Conservation (phyloP, 2,113 vertebrate species). For the Phylloscopus trochiloides region DNA sequence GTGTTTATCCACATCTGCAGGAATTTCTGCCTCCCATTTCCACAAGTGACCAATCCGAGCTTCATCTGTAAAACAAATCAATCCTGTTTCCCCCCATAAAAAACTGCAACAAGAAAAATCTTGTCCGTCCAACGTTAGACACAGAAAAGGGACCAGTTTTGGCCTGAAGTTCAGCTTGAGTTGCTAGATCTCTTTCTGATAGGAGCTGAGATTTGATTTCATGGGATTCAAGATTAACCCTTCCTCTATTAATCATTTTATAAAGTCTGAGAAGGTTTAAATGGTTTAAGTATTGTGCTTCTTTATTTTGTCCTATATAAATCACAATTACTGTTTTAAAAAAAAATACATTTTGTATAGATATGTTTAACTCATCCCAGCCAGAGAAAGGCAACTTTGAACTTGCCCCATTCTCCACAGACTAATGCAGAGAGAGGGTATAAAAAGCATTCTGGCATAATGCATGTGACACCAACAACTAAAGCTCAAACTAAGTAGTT, state of each 20-base stretch:
- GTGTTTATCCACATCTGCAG: not conserved
- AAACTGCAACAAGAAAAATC: not conserved
- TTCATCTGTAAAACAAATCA: not conserved
- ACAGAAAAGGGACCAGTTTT: not conserved
- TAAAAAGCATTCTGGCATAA: not conserved
- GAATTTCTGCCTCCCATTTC: not conserved
- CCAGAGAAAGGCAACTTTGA: not conserved
- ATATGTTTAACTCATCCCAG: not conserved
- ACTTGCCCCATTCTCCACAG: not conserved
- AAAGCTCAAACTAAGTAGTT: not conserved
- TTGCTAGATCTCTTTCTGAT: not conserved
- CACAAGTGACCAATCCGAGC: not conserved
- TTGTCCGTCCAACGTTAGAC: not conserved
- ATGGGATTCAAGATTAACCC: not conserved
- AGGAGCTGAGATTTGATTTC: not conserved
- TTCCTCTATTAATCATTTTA: not conserved
- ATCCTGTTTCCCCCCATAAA: not conserved
- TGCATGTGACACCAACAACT: not conserved
- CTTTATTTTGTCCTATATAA: not conserved
- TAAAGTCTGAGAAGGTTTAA: not conserved
- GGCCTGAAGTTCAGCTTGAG: not conserved
- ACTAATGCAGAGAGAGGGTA: not conserved
- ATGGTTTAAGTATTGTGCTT: not conserved
- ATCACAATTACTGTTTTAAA: fast-evolving
- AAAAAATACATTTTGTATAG: not conserved